Conservation (phyloP, 53 echinoderm and acorn worm genomes). For the Mesocentrotus franciscanus region DNA sequence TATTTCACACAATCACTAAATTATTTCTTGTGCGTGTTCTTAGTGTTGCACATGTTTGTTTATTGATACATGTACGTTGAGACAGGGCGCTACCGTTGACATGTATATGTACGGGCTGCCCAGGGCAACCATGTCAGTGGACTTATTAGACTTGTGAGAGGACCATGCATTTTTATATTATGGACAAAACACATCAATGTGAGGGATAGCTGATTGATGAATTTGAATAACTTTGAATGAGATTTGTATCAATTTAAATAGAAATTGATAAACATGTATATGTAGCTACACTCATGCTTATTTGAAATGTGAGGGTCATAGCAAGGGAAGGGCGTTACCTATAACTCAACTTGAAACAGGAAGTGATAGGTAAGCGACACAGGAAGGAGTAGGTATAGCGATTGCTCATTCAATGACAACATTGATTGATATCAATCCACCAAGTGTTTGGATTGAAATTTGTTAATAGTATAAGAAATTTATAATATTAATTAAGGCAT, state of each 20-base stretch:
- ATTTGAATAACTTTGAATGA: background rate
- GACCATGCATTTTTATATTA: no score
- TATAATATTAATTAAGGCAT: no score
- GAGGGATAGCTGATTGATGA: no score
- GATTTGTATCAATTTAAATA: background rate
- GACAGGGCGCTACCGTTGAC: no score
- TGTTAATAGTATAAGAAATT: background rate
- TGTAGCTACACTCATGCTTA: background rate
- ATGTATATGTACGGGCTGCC: no score
- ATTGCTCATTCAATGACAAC: slow-evolving; percentile 49
- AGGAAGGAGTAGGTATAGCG: slow-evolving; percentile 9
- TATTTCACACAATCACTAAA: no score
- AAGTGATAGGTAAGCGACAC: slow-evolving; percentile 12
- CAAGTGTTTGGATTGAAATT: background rate
- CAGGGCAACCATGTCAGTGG: no score
- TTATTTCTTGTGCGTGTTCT: no score
- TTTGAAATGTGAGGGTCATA: background rate
- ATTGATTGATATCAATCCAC: slow-evolving; percentile 8
- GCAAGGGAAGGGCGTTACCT: slow-evolving; percentile 53
- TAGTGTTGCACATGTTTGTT: no score
- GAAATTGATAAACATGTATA: background rate
- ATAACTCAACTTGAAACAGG: slow-evolving; percentile 59
- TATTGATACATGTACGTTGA: no score
- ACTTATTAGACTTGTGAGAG: no score
- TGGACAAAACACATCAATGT: no score